phyloP scores from a whole-genome alignment of 2,113 vertebrate species.

The Cynoglossus semilaevis region DNA sequence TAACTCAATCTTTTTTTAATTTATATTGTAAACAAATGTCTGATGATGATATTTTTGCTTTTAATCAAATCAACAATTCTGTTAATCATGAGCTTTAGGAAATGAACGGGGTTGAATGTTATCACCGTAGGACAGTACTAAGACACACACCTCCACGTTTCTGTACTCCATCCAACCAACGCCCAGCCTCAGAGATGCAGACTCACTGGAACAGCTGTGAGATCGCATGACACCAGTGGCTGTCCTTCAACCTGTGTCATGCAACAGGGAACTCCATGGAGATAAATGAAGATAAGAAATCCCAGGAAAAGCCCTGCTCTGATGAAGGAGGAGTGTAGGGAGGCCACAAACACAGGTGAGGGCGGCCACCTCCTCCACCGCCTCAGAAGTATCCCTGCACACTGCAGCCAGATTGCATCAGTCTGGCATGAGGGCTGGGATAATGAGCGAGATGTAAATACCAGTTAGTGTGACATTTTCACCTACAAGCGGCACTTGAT shows the following conservation, averaged over 20 bases:
- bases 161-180: too few species aligned
- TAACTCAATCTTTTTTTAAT: conserved; percentile 21
- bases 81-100: too few species aligned
- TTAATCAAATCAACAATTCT: too few species aligned
- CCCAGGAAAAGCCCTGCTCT: neutral
- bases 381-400: conserved; percentile 13
- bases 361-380: conserved; percentile 16
- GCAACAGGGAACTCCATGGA: neutral
- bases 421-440: conserved; percentile 53
- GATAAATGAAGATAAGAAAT: conserved; percentile 6
- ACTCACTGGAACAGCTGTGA: too few species aligned
- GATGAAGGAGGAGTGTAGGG: conserved; percentile 5
- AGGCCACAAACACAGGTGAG: conserved; percentile 1
- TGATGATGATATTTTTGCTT: too few species aligned
- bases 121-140: too few species aligned
- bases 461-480: conserved; percentile 49
- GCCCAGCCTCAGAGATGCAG: too few species aligned
- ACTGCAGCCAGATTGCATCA: conserved; percentile 50
- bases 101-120: too few species aligned
- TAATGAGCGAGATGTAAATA: conserved; percentile 60
- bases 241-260: conserved; percentile 4
- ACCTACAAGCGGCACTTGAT: conserved; percentile 64
- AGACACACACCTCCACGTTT: too few species aligned
- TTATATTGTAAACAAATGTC: too few species aligned
- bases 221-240: neutral